phyloP scores from a whole-genome alignment of 2,888 invertebrate genomes.

The Exephanes ischioxanthus region DNA sequence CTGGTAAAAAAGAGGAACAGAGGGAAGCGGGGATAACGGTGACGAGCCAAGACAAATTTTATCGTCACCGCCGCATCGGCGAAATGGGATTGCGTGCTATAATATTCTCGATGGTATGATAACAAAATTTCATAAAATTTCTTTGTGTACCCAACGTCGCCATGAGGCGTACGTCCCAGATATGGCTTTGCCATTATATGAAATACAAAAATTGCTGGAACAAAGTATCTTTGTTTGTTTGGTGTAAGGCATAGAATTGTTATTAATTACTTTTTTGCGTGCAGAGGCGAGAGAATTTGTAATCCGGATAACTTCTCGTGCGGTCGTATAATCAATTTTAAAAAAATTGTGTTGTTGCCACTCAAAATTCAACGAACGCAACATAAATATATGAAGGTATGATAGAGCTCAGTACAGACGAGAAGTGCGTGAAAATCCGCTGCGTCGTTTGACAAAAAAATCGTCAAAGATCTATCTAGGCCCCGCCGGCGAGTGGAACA shows the following conservation, averaged over 20 bases:
- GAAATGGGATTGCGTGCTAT: slow-evolving; percentile 40
- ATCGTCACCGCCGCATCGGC: slow-evolving; percentile 62
- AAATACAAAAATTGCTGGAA: background rate
- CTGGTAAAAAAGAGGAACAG: slow-evolving; percentile 8
- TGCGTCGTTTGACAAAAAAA: slow-evolving; percentile 74
- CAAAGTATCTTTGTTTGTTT: background rate
- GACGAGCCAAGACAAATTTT: slow-evolving; percentile 67
- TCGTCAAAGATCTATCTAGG: slow-evolving; percentile 70
- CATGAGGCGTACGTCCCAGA: background rate
- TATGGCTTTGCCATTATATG: background rate
- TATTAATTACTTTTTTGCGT: no score
- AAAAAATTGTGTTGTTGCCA: background rate
- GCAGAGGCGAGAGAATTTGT: no score
- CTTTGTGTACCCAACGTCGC: background rate
- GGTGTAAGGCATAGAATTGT: background rate
- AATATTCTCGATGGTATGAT: slow-evolving; percentile 21
- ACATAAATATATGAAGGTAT: background rate
- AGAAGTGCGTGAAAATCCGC: slow-evolving; percentile 73
- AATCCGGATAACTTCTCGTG: background rate
- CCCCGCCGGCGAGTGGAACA: slow-evolving; percentile 71
- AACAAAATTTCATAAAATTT: slow-evolving; percentile 61
- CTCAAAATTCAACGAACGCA: background rate
- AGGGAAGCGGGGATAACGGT: slow-evolving; percentile 50
- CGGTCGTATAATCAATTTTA: background rate
- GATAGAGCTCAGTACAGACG: background rate